Evolutionary conservation across 2,113 vertebrate genomes (phyloP).

Genomic region (Tragelaphus buxtoni): DNA sequence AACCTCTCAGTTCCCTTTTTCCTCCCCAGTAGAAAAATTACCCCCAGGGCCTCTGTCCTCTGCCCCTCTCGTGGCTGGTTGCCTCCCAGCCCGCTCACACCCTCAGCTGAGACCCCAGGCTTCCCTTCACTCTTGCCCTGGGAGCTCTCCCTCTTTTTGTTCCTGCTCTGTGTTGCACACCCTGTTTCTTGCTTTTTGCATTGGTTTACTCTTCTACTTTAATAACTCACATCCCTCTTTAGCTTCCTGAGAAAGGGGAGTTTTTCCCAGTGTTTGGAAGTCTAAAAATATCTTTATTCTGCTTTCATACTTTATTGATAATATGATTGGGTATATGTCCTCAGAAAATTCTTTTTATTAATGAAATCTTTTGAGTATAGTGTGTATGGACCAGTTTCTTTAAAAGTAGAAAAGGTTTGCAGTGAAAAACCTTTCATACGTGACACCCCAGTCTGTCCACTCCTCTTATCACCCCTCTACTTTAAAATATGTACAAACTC

Average conservation of each 20-base stretch:
- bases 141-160: neutral
- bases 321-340: neutral
- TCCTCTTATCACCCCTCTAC: neutral
- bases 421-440: neutral
- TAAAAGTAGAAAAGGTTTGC: neutral
- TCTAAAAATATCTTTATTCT: neutral
- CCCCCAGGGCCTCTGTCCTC: neutral
- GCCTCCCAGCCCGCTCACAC: neutral
- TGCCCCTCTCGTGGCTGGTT: neutral
- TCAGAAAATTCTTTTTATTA: neutral
- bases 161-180: neutral
- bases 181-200: neutral
- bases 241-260: neutral
- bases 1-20: neutral
- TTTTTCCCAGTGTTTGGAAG: neutral
- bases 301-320: neutral
- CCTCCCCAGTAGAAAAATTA: neutral
- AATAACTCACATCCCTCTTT: neutral
- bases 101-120: neutral
- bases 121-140: neutral
- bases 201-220: slow-evolving; percentile 23
- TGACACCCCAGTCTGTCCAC: neutral
- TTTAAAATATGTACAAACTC: neutral
- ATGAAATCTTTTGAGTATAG: neutral
- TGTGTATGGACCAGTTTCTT: neutral